Conservation (phyloP, 2,888 invertebrate genomes). For the Eupithecia vulgata region DNA sequence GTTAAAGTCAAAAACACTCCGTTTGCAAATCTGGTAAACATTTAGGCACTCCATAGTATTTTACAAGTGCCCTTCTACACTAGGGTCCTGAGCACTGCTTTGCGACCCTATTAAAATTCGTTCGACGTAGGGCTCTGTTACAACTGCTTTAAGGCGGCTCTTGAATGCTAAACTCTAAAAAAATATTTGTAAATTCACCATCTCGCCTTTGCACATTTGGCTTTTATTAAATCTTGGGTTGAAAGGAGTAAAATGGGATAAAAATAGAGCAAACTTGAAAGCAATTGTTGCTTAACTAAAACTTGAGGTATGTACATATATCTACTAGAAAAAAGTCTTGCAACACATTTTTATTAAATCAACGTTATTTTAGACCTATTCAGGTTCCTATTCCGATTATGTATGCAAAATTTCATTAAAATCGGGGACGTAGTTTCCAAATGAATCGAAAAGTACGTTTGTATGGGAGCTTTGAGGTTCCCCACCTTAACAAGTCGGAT, state of each 20-base stretch:
- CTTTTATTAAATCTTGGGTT: conserved; percentile 20
- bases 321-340: background rate
- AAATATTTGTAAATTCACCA: conserved; percentile 34
- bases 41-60: background rate
- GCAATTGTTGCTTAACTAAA: background rate
- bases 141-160: conserved; percentile 40
- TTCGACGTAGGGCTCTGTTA: conserved; percentile 44
- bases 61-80: conserved; percentile 28
- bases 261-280: background rate
- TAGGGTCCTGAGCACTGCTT: conserved; percentile 8
- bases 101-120: conserved; percentile 44
- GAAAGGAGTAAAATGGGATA: background rate
- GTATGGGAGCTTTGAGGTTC: too few species aligned
- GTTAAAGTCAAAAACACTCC: too few species aligned
- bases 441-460: too few species aligned
- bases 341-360: background rate
- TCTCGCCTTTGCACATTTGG: conserved; percentile 11
- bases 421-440: too few species aligned
- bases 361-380: too few species aligned
- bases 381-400: too few species aligned
- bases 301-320: background rate
- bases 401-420: too few species aligned
- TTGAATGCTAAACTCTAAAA: conserved; percentile 42
- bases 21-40: background rate
- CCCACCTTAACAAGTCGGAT: too few species aligned